phyloP scores from a whole-genome alignment of 30 jellyfish, hydroid and myxozoan genomes.

The Aurelia aurita region DNA sequence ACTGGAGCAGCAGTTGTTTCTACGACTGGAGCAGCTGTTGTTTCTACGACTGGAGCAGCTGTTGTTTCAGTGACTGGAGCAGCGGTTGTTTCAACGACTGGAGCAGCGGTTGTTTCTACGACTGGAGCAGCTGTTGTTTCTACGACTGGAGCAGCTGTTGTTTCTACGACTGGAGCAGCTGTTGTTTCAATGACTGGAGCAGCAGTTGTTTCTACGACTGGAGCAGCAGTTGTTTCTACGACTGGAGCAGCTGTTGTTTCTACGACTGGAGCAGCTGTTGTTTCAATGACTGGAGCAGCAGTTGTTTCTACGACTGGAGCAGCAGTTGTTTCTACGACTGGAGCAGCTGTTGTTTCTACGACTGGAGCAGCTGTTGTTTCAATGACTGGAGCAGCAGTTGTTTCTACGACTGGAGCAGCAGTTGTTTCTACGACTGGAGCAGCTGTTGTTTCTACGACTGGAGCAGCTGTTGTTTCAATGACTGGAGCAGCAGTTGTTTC shows the following conservation, averaged over 20 bases:
- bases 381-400: constrained; percentile 2
- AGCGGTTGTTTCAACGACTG: too few relatives aligned
- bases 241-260: constrained; percentile 27
- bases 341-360: too few relatives aligned
- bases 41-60: too few relatives aligned
- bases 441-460: constrained; percentile 11
- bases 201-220: background rate
- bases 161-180: constrained; percentile 21
- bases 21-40: too few relatives aligned
- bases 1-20: too few relatives aligned
- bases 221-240: constrained; percentile 41
- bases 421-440: constrained; percentile 26
- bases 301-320: too few relatives aligned
- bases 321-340: too few relatives aligned
- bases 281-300: too few relatives aligned
- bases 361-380: too few relatives aligned
- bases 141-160: constrained; percentile 54
- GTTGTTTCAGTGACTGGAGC: too few relatives aligned
- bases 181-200: constrained; percentile 18
- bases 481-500: too few relatives aligned
- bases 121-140: constrained; percentile 63
- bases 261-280: constrained; percentile 11
- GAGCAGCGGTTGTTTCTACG: background rate
- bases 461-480: background rate
- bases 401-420: constrained; percentile 13